Base-by-base conservation (phyloP, 2,888 invertebrate genomes). In the Cistogaster globosa region DNA sequence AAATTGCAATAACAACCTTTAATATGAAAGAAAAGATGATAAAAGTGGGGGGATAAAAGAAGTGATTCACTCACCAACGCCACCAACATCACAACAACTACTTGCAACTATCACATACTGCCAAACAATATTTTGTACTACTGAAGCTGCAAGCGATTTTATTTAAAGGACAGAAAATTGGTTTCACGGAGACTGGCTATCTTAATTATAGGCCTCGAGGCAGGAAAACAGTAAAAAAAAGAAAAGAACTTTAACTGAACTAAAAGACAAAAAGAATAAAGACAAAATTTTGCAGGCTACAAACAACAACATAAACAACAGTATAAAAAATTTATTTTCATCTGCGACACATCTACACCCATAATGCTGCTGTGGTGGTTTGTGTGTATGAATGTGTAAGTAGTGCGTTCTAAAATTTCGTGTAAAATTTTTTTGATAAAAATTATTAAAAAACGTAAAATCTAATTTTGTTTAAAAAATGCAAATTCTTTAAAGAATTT, bases 161-260 rank as follows among this genome's bases (percentile, higher is more conserved):
- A 87, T 85, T 85, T 85, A 88, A 88, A 87, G 87, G 88, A 88
- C 88, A 88, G 88, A 88, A 88, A 88, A 88, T 88, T 88, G 88
- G 88, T 88, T 88, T 88, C 88, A 88, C 87, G 88, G 88, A 87
- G 87, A 86, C 88, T 86, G 88, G 87, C 88, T 88, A 88, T 88
- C 88, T 88, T 88, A 88, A 88, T 88, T 88, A 88, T 88, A 87
- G 87, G 87, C 88, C 88, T 83, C 80, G 86, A 87, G 88, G 87
- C 86, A 87, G 86, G 86, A 87, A 83, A 84, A 86, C 81, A 75
- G 63, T 78, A 72, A 60, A 62, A 68, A 77, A 58, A 45, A 38
- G 36, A 67, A 16, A 58, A 63, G 51, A 65, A 79, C 71, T 71
- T 57, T 55, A 78, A 45, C 62, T 78, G 51, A 72, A 65, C 79